A percentile compares a stretch with the other conserved stretches of the same genome.
These are phyloP conservation scores for Ptychodera flava DNA, from an alignment of 35 echinoderm and acorn worm genomes.

Conservation along the genomic window DNA sequence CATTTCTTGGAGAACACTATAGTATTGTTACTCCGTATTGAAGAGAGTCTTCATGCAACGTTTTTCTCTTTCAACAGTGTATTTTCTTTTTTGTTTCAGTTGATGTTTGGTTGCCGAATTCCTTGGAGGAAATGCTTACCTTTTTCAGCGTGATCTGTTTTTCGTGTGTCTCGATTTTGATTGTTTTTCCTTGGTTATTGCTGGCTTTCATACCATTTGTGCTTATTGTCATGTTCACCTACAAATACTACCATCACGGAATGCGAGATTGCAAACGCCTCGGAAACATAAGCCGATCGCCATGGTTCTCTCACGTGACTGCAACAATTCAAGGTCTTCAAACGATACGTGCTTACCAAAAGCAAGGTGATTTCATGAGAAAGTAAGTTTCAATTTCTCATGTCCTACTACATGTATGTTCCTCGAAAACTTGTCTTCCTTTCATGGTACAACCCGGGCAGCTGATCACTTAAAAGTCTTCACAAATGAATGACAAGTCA, in stretches of 20 bases:
- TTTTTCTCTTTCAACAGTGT: too few relatives aligned
- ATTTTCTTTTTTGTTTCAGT: too few relatives aligned
- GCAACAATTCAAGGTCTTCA: constrained; percentile 79
- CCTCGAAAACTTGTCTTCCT: too few relatives aligned
- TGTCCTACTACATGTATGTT: too few relatives aligned
- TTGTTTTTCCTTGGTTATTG: constrained; percentile 54
- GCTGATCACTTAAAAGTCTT: too few relatives aligned
- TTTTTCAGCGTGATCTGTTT: constrained; percentile 52
- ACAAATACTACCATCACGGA: constrained; percentile 52
- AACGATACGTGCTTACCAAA: constrained; percentile 87
- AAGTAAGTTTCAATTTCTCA: too few relatives aligned
- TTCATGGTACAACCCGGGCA: too few relatives aligned
- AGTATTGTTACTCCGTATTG: too few relatives aligned
- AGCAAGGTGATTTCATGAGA: constrained; percentile 62
- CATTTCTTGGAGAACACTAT: too few relatives aligned
- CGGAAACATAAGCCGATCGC: constrained; percentile 82
- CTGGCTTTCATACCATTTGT: constrained; percentile 47
- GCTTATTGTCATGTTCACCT: constrained; percentile 49
- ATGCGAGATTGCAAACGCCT: constrained; percentile 82
- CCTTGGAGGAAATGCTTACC: constrained; percentile 51
- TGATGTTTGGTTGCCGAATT: too few relatives aligned
- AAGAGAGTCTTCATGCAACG: too few relatives aligned
- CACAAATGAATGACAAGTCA: too few relatives aligned
- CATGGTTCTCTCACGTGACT: constrained; percentile 92
- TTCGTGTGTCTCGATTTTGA: constrained; percentile 54